Conservation (phyloP, 1,140 invertebrate genomes). For the Euwallacea similis region DNA sequence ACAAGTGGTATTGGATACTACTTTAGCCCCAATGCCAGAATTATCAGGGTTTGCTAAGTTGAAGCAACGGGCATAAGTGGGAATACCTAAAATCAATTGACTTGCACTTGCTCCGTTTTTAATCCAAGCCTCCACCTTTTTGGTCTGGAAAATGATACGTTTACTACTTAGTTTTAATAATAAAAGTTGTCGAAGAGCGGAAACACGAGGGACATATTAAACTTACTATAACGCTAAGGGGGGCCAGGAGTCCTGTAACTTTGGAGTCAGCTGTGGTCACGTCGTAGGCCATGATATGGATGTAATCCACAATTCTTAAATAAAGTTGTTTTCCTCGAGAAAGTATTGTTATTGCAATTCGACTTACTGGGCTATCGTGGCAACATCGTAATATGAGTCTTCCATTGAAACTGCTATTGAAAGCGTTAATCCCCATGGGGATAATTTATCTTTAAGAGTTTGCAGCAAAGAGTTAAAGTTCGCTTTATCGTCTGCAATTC, state of each 20-base stretch:
- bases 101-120: conserved; percentile 54
- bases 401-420: conserved; percentile 59
- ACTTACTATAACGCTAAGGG: conserved; percentile 46
- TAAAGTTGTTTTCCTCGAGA: neutral
- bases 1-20: conserved; percentile 53
- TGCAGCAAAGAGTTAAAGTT: conserved; percentile 58
- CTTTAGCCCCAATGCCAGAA: conserved; percentile 55
- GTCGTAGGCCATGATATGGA: conserved; percentile 50
- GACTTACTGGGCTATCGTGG: conserved; percentile 52
- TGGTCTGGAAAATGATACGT: conserved; percentile 42
- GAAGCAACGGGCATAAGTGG: conserved; percentile 66
- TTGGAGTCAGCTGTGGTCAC: conserved; percentile 57
- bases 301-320: conserved; percentile 58
- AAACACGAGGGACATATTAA: conserved; percentile 43
- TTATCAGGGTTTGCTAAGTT: conserved; percentile 55
- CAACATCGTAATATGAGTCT: conserved; percentile 59
- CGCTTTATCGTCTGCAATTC: conserved; percentile 55
- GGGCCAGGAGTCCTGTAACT: conserved; percentile 59
- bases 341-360: neutral
- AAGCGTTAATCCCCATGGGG: conserved; percentile 53
- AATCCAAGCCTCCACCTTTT: conserved; percentile 57
- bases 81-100: conserved; percentile 69
- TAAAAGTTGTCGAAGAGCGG: neutral
- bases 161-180: neutral
- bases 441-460: conserved; percentile 58